These are phyloP conservation scores for Criorhina ranunculi DNA, from an alignment of 2,888 invertebrate species.

Conservation along the genomic window DNA sequence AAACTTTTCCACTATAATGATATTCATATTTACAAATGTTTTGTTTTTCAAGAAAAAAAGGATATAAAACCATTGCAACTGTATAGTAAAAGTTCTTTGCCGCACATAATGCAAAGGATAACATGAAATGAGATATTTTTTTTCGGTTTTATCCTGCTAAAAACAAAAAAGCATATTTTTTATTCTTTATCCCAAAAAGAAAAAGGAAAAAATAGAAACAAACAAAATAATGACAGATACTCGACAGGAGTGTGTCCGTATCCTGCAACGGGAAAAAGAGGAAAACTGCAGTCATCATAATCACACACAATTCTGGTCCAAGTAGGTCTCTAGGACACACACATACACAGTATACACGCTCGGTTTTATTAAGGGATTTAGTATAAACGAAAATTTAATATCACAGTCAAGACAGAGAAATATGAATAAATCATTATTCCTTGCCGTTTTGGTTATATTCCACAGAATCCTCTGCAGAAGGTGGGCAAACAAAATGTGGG, in stretches of 20 bases:
- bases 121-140: slow-evolving; percentile 30
- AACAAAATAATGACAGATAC: slow-evolving; percentile 46
- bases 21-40: slow-evolving; percentile 55
- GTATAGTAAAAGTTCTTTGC: slow-evolving; percentile 23
- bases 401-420: slow-evolving; percentile 67
- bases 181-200: slow-evolving; percentile 6
- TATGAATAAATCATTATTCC: slow-evolving; percentile 64
- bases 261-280: slow-evolving; percentile 33
- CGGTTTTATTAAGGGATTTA: slow-evolving; percentile 45
- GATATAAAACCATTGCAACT: slow-evolving; percentile 30
- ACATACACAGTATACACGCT: not conserved
- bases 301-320: slow-evolving; percentile 46
- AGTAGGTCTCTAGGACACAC: slow-evolving; percentile 63
- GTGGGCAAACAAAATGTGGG: slow-evolving; percentile 46
- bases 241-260: slow-evolving; percentile 5
- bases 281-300: slow-evolving; percentile 57
- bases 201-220: slow-evolving; percentile 7
- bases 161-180: slow-evolving; percentile 5
- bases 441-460: slow-evolving; percentile 33
- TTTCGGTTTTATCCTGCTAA: not conserved
- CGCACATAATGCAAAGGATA: slow-evolving; percentile 34
- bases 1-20: slow-evolving; percentile 45
- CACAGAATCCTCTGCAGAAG: not conserved
- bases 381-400: slow-evolving; percentile 61
- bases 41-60: slow-evolving; percentile 6